A percentile compares a stretch with the other conserved stretches of the same genome.
Conservation (phyloP, 2,888 invertebrate genomes). For the Ectemnius cavifrons region DNA sequence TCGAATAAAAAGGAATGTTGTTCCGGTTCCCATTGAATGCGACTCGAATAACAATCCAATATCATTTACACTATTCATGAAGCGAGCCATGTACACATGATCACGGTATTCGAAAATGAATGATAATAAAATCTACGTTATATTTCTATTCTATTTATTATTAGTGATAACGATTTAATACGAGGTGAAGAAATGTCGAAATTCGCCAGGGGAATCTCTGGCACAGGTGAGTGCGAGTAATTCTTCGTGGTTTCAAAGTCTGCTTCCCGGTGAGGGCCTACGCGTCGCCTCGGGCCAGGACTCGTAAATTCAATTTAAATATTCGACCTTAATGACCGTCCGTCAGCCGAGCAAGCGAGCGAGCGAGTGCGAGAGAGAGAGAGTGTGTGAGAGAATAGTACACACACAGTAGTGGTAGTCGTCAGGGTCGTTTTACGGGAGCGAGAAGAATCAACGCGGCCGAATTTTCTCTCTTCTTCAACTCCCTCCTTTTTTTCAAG, state of each 20-base stretch:
- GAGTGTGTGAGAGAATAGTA: conserved; percentile 15
- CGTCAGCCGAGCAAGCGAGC: conserved; percentile 29
- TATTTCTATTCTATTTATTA: no score
- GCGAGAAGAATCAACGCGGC: conserved; percentile 15
- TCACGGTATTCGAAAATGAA: no score
- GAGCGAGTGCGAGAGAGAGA: conserved; percentile 30
- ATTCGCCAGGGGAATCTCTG: not conserved
- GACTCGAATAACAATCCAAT: no score
- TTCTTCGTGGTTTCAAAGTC: conserved; percentile 30
- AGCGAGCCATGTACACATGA: no score
- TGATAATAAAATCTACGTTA: no score
- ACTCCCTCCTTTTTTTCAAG: not conserved
- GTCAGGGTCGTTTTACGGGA: conserved; percentile 41
- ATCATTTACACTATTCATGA: no score
- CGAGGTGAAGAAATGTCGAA: not conserved
- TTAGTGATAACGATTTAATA: no score
- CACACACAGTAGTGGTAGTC: conserved; percentile 36
- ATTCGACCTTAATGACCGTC: conserved; percentile 75
- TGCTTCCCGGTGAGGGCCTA: conserved; percentile 33
- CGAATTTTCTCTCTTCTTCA: conserved; percentile 10
- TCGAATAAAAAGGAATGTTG: no score
- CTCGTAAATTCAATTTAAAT: conserved; percentile 76
- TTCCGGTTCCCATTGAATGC: no score
- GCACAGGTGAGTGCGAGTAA: not conserved
- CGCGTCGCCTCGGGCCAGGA: conserved; percentile 63